Conservation (phyloP, 2,888 invertebrate genomes). For the Ophonus ardosiacus region DNA sequence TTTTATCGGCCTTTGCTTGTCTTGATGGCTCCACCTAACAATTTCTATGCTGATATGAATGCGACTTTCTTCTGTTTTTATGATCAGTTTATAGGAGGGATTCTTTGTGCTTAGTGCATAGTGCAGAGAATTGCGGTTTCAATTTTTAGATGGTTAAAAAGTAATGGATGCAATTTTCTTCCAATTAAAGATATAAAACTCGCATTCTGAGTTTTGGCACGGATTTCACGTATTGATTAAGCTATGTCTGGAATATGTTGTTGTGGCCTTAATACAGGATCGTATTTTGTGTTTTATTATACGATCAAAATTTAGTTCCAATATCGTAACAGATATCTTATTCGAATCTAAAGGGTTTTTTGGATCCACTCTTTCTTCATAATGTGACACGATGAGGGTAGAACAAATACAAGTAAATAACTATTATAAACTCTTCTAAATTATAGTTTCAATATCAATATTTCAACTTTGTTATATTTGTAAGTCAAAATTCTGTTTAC, state of each 20-base stretch:
- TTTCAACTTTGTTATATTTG: too few species aligned
- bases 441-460: too few species aligned
- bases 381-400: too few species aligned
- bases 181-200: slow-evolving; percentile 32
- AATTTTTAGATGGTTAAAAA: not conserved
- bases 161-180: slow-evolving; percentile 2
- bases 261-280: not conserved
- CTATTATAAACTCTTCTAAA: too few species aligned
- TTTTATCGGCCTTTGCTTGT: slow-evolving; percentile 30
- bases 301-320: too few species aligned
- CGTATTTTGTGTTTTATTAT: not conserved
- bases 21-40: slow-evolving; percentile 19
- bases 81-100: not conserved
- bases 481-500: too few species aligned
- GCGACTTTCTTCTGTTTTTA: slow-evolving; percentile 15
- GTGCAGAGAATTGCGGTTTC: slow-evolving; percentile 6
- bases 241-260: not conserved
- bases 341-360: too few species aligned
- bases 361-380: too few species aligned
- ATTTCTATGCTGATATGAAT: slow-evolving; percentile 16
- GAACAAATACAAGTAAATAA: too few species aligned
- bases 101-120: not conserved
- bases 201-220: slow-evolving; percentile 26
- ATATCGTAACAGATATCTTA: too few species aligned
- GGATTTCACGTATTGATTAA: slow-evolving; percentile 24